A percentile compares a stretch with the other conserved stretches of the same genome.
These are phyloP conservation scores for Harpegnathos saltator DNA, from an alignment of 1,140 invertebrate species.

Conservation along the genomic window DNA sequence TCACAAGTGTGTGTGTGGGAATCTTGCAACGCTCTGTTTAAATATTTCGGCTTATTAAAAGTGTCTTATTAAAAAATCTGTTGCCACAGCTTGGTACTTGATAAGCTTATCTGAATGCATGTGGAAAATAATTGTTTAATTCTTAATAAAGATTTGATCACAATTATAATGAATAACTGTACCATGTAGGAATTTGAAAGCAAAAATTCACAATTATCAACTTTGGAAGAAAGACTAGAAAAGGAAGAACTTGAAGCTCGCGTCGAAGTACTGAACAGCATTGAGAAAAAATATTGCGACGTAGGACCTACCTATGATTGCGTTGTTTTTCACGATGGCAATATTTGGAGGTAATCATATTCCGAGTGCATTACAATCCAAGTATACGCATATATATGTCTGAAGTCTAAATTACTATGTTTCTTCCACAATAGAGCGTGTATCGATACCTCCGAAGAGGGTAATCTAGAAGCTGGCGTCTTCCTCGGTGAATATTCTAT, in stretches of 20 bases:
- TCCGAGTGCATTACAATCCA: slow-evolving; percentile 15
- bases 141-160: slow-evolving; percentile 9
- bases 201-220: slow-evolving; percentile 86
- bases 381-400: neutral
- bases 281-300: slow-evolving; percentile 96
- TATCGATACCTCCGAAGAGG: slow-evolving; percentile 94
- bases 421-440: slow-evolving; percentile 89
- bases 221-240: slow-evolving; percentile 91
- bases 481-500: slow-evolving; percentile 94
- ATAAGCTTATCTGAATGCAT: neutral
- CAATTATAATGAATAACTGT: slow-evolving; percentile 19
- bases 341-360: slow-evolving; percentile 89
- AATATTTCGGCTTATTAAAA: neutral
- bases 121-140: slow-evolving; percentile 3
- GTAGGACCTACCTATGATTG: slow-evolving; percentile 96
- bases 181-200: slow-evolving; percentile 88
- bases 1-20: neutral
- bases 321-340: slow-evolving; percentile 95
- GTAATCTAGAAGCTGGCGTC: slow-evolving; percentile 91
- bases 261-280: slow-evolving; percentile 92
- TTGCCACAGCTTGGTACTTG: neutral
- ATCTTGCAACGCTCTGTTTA: neutral
- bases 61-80: neutral
- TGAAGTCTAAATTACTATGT: slow-evolving; percentile 21
- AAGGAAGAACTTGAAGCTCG: slow-evolving; percentile 96